Evolutionary conservation across 2,113 vertebrate genomes (phyloP), one percentile per base, ranked within the genome.

Genomic region (Aplodontia rufa): DNA sequence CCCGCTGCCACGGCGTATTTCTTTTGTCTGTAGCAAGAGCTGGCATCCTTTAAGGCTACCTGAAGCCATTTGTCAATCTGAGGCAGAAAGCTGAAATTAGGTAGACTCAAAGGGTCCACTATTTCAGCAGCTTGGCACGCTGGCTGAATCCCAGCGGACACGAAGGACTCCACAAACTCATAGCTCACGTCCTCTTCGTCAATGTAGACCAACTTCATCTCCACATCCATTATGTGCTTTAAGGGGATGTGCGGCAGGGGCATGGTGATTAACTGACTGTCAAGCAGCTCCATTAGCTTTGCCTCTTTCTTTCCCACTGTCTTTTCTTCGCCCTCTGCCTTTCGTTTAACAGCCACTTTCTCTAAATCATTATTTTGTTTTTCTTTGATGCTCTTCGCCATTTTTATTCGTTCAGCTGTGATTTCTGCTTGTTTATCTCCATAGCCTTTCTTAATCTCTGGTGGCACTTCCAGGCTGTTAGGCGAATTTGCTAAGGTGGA

Each of bases 181-280:
- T 97, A 99, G 96, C 91, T 96, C 87, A 98, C 97, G 2, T 97
- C 93, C 37, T 98, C 97, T 85, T 99, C 98, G 3, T 98, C 98
- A 4, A 76, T 6, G 35, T 97, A 98, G 87, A 98, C 98, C 94
- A 99, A 72, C 95, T 98, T 97, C 28, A 9, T 95, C 97, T 99
- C 98, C 78, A 98, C 96, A 64, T 98, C 98, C 93, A 72, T 88
- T 64, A 98, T 82, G 47, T 17, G 98, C 97, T 98, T 96, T 88
- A 97, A 90, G 96, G 98, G 96, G 84, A 98, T 97, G 28, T 75
- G 97, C 49, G 97, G 55, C 45, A 94, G 78, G 68, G 90, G 47
- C 40, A 81, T 32, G 0, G 35, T 64, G 71, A 49, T 42, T 60
- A 86, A 26, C 6, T 14, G 93, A 55, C 37, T 94, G 47, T 91